These are phyloP conservation scores for Leptinotarsa undecemlineata DNA, from an alignment of 1,140 invertebrate species.

Conservation along the genomic window DNA sequence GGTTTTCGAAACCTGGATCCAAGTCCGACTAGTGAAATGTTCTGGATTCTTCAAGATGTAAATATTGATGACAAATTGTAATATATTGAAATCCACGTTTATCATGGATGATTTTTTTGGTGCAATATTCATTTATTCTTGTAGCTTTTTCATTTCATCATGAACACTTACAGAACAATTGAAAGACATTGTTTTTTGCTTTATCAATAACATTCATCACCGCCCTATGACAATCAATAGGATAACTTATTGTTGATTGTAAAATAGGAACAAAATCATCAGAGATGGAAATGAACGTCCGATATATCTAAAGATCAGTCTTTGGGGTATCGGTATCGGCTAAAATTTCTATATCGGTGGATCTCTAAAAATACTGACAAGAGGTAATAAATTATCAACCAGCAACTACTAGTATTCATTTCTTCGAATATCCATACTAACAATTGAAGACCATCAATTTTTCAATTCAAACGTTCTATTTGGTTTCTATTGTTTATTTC, in stretches of 20 bases:
- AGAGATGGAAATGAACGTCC: too few species aligned
- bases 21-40: conserved; percentile 22
- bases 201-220: neutral
- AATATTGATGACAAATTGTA: conserved; percentile 25
- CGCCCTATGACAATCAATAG: neutral
- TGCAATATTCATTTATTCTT: neutral
- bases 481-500: too few species aligned
- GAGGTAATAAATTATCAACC: too few species aligned
- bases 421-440: too few species aligned
- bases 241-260: neutral
- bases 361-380: too few species aligned
- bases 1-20: conserved; percentile 14
- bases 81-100: conserved; percentile 30
- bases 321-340: too few species aligned
- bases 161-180: neutral
- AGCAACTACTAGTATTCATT: too few species aligned
- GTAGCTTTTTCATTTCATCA: too few species aligned
- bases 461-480: too few species aligned
- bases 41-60: conserved; percentile 16
- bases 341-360: too few species aligned
- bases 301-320: too few species aligned
- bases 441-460: too few species aligned
- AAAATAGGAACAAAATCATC: neutral
- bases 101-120: conserved; percentile 27
- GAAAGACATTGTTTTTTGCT: neutral